A percentile compares a stretch with the other conserved stretches of the same genome.
These are phyloP conservation scores for Macrophya annulata DNA, from an alignment of 2,888 invertebrate species.

Conservation along the genomic window DNA sequence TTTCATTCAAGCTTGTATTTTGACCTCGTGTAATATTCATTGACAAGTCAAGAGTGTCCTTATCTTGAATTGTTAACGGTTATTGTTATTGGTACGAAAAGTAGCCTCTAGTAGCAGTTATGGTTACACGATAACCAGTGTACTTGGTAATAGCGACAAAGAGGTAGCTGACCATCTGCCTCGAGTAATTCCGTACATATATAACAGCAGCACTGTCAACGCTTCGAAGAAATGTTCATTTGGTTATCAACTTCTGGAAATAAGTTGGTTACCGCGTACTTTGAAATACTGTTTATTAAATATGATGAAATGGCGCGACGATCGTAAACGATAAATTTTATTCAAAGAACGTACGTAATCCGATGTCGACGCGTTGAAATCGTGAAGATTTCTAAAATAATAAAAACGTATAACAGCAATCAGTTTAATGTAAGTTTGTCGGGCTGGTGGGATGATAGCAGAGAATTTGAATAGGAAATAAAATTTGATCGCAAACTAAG, in stretches of 20 bases:
- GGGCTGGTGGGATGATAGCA: constrained; percentile 5
- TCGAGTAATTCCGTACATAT: neutral
- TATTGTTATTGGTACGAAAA: constrained; percentile 7
- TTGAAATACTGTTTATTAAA: neutral
- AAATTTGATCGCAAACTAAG: constrained; percentile 49
- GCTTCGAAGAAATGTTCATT: constrained; percentile 10
- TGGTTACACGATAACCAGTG: constrained; percentile 38
- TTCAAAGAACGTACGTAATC: neutral
- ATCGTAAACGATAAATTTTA: neutral
- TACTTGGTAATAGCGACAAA: constrained; percentile 35
- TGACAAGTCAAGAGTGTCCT: constrained; percentile 23
- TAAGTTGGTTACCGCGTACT: neutral
- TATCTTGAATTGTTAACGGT: constrained; percentile 16
- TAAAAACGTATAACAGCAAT: neutral
- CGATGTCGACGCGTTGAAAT: neutral
- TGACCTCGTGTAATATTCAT: constrained; percentile 18
- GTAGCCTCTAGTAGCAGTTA: constrained; percentile 7
- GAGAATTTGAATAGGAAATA: constrained; percentile 38
- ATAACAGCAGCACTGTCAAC: constrained; percentile 17
- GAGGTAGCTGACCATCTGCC: constrained; percentile 41
- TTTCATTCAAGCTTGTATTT: constrained; percentile 37
- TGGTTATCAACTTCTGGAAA: neutral
- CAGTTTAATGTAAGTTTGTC: neutral
- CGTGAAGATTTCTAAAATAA: neutral
- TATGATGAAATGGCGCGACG: neutral